These are phyloP conservation scores for Arge pagana DNA, from an alignment of 2,888 invertebrate genomes.

Conservation along the genomic window DNA sequence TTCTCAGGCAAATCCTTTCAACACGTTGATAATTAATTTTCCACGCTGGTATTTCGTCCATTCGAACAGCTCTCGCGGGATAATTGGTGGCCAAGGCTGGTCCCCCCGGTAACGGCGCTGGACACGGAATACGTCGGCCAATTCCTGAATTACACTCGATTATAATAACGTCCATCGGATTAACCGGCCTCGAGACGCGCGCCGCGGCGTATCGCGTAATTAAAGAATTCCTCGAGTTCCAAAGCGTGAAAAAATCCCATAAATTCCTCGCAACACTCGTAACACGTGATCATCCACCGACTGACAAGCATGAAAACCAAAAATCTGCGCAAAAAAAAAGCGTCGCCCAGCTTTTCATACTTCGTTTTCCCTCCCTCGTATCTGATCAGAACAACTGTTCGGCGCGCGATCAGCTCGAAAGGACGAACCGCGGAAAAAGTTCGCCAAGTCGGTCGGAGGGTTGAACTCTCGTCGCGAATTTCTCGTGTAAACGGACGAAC, in stretches of 20 bases:
- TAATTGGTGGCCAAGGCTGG: slow-evolving; percentile 49
- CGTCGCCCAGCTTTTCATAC: too few species aligned
- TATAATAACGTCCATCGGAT: slow-evolving; percentile 36
- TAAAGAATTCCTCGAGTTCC: too few species aligned
- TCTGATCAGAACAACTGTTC: background rate
- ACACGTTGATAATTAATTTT: slow-evolving; percentile 33
- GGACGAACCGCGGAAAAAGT: background rate
- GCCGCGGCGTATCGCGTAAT: slow-evolving; percentile 35
- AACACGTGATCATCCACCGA: slow-evolving; percentile 1
- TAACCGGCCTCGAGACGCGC: slow-evolving; percentile 40
- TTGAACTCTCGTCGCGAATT: background rate
- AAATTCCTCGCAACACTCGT: slow-evolving; percentile 2
- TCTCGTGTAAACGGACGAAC: background rate
- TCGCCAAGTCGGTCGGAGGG: background rate
- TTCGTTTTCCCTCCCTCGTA: background rate
- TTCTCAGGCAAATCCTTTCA: slow-evolving; percentile 2
- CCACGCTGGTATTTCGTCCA: slow-evolving; percentile 11
- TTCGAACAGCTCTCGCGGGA: slow-evolving; percentile 38
- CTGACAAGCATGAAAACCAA: background rate
- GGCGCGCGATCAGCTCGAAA: background rate
- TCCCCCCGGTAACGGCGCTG: slow-evolving; percentile 34
- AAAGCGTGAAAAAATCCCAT: too few species aligned
- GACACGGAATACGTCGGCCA: slow-evolving; percentile 25
- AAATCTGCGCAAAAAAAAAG: background rate
- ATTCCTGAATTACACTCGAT: slow-evolving; percentile 35